phyloP scores from a whole-genome alignment of 30 jellyfish, hydroid and myxozoan species.

The Aurelia aurita region DNA sequence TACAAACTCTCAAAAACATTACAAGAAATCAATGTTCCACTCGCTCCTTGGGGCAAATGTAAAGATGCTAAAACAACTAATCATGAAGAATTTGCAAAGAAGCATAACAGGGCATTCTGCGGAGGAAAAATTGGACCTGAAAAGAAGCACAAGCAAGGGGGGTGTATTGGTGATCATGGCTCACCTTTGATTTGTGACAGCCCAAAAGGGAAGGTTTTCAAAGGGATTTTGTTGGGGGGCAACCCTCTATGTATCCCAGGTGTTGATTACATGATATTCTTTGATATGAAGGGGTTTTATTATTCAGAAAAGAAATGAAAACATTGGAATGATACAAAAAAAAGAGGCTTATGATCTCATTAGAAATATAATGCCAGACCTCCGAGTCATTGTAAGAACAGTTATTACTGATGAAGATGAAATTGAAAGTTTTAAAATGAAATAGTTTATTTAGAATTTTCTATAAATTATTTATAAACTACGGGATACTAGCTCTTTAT shows the following conservation, averaged over 20 bases:
- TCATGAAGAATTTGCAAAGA: constrained; percentile 49
- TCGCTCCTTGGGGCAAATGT: constrained; percentile 50
- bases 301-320: too few species aligned
- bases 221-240: constrained; percentile 61
- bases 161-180: constrained; percentile 73
- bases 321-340: too few species aligned
- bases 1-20: constrained; percentile 29
- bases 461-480: too few species aligned
- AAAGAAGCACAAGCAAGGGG: constrained; percentile 4
- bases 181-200: constrained; percentile 61
- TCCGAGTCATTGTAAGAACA: too few species aligned
- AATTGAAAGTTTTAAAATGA: too few species aligned
- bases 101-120: constrained; percentile 38
- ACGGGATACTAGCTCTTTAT: too few species aligned
- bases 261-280: constrained; percentile 39
- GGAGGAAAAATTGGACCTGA: constrained; percentile 32
- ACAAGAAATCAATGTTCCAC: constrained; percentile 55
- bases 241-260: constrained; percentile 59
- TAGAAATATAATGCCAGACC: too few species aligned
- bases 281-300: too few species aligned
- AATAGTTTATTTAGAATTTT: too few species aligned
- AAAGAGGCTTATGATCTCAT: too few species aligned
- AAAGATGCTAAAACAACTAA: constrained; percentile 13
- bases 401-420: too few species aligned
- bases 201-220: not conserved